Percentiles rank a stretch among this genome's conserved stretches.
These are phyloP conservation scores for Meganola albula DNA, from an alignment of 2,888 invertebrate species.

Conservation along the genomic window DNA sequence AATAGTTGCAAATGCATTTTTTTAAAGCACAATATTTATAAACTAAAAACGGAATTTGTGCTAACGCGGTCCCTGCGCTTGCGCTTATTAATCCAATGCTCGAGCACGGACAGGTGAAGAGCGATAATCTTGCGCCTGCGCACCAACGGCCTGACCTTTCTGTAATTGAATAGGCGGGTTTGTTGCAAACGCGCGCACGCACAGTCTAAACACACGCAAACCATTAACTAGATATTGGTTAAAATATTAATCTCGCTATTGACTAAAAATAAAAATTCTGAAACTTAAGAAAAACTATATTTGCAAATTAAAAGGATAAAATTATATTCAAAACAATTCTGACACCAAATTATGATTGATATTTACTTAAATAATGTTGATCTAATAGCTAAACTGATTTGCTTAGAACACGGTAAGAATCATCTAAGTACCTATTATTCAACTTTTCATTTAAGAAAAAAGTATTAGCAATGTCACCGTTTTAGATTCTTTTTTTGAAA, in stretches of 20 bases:
- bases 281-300: too few species aligned
- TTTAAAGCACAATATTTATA: conserved; percentile 31
- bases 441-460: too few species aligned
- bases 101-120: conserved; percentile 61
- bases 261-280: too few species aligned
- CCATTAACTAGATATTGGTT: conserved; percentile 30
- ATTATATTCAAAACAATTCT: too few species aligned
- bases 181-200: conserved; percentile 55
- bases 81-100: conserved; percentile 45
- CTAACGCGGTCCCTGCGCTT: conserved; percentile 8
- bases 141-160: conserved; percentile 69
- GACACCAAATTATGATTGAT: too few species aligned
- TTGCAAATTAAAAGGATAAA: too few species aligned
- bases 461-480: too few species aligned
- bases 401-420: too few species aligned
- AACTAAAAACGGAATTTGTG: conserved; percentile 22
- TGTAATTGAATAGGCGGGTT: conserved; percentile 72
- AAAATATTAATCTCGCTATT: conserved; percentile 28
- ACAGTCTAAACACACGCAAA: conserved; percentile 62
- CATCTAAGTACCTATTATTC: too few species aligned
- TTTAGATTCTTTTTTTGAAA: too few species aligned
- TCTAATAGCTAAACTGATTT: too few species aligned
- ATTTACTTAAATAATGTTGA: too few species aligned
- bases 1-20: conserved; percentile 21
- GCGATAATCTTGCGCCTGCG: conserved; percentile 66